phyloP scores from a whole-genome alignment of 2,113 vertebrate species.

The Pogona vitticeps region DNA sequence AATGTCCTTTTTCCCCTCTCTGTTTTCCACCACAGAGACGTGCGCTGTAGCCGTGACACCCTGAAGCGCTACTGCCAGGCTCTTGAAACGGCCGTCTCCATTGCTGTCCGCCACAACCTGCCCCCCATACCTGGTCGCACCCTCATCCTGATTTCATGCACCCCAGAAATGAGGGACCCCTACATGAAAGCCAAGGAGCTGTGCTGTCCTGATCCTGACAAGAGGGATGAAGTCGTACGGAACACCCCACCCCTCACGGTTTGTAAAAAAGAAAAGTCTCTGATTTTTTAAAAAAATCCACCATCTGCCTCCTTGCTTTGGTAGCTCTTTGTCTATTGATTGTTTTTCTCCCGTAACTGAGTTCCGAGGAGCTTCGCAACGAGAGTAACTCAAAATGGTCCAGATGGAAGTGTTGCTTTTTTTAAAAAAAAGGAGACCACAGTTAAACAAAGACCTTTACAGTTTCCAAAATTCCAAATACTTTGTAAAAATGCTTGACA shows the following conservation, averaged over 20 bases:
- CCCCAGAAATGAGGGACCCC: fast-evolving
- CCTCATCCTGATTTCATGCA: slow-evolving; percentile 63
- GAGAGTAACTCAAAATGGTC: not conserved
- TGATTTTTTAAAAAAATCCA: not conserved
- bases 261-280: not conserved
- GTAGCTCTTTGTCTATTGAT: not conserved
- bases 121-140: slow-evolving; percentile 85
- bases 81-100: slow-evolving; percentile 81
- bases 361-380: not conserved
- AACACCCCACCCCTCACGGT: not conserved
- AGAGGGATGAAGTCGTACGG: not conserved
- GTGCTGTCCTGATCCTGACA: slow-evolving; percentile 51
- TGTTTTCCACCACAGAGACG: slow-evolving; percentile 59
- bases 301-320: not conserved
- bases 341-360: no score
- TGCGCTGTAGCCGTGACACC: slow-evolving; percentile 53
- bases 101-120: slow-evolving; percentile 83
- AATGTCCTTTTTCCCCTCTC: not conserved
- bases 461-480: no score
- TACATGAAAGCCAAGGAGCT: slow-evolving; percentile 61
- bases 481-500: no score
- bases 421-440: no score
- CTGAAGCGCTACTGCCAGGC: slow-evolving; percentile 80
- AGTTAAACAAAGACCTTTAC: no score
- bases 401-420: no score